Evolutionary conservation across 2,888 invertebrate genomes (phyloP), one percentile per base, ranked within the genome.

Genomic region (Meiosimyza platycephala): DNA sequence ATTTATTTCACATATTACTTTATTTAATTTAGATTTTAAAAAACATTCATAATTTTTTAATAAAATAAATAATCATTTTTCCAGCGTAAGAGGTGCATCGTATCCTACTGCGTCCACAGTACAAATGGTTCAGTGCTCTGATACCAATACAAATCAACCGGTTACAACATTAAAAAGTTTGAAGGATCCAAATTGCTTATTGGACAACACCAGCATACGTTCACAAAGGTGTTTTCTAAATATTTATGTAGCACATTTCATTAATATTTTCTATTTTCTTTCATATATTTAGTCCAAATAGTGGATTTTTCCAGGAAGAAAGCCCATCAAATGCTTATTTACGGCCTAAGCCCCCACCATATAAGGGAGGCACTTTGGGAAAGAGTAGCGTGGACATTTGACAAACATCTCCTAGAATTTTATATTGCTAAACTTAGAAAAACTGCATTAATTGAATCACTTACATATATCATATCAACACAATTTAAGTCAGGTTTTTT

Each of bases 101-200:
- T 83, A 82, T 75, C 79, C 82, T 16, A 86, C 89, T 62, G 78
- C 85, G 0, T 84, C 90, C 11, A 89, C 89, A 13, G 90, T 90
- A 48, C 91, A 91, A 86, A 90, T 91, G 89, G 90, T 90, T 6
- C 91, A 91, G 80, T 91, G 91, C 80, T 90, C 90, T 16, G 89
- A 86, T 72, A 80, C 79, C 22, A 85, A 89, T 15, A 88, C 89
- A 12, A 89, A 89, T 79, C 88, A 90, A 73, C 90, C 90, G 9
- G 89, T 90, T 28, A 90, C 90, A 65, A 91, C 90, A 9, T 83
- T 92, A 15, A 89, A 91, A 75, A 91, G 91, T 70, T 84, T 92
- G 12, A 90, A 91, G 60, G 88, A 88, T 77, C 82, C 90, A 70
- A 85, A 88, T 82, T 76, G 83, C 52, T 80, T 87, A 3, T 73